phyloP scores from a whole-genome alignment of 1,140 invertebrate species.

The Lerema accius region DNA sequence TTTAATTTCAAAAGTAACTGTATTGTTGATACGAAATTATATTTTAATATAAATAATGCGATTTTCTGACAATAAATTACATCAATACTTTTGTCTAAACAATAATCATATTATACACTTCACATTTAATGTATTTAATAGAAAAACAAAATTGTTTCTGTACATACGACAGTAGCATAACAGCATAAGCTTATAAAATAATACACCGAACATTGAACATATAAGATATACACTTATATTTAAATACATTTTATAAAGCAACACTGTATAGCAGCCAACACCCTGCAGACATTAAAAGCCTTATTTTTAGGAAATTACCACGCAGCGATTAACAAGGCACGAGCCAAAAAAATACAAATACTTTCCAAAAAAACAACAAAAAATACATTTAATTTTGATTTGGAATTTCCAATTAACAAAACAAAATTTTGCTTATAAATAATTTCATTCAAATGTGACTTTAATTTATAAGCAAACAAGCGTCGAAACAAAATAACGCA shows the following conservation, averaged over 20 bases:
- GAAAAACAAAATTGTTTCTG: conserved; percentile 38
- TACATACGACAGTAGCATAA: conserved; percentile 49
- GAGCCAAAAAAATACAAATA: neutral
- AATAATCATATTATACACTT: conserved; percentile 44
- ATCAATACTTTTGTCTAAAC: conserved; percentile 41
- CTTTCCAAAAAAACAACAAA: neutral
- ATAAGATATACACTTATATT: conserved; percentile 21
- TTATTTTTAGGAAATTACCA: conserved; percentile 60
- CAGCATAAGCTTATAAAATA: conserved; percentile 49
- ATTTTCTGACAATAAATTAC: conserved; percentile 49
- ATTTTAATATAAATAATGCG: conserved; percentile 43
- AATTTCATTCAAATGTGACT: neutral
- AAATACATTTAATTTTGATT: neutral
- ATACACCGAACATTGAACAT: conserved; percentile 34
- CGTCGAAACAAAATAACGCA: too few relatives aligned
- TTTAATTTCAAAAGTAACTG: neutral
- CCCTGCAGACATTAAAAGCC: conserved; percentile 80
- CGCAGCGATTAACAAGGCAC: conserved; percentile 53
- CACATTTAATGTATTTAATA: conserved; percentile 36
- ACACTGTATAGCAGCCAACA: conserved; percentile 73
- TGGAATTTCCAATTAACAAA: neutral
- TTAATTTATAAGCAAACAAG: too few relatives aligned
- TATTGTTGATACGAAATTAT: neutral
- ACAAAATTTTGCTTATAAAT: neutral
- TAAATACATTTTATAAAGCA: conserved; percentile 50